Evolutionary conservation across 2,113 vertebrate genomes (phyloP).

Genomic region (Coreoperca whiteheadi): DNA sequence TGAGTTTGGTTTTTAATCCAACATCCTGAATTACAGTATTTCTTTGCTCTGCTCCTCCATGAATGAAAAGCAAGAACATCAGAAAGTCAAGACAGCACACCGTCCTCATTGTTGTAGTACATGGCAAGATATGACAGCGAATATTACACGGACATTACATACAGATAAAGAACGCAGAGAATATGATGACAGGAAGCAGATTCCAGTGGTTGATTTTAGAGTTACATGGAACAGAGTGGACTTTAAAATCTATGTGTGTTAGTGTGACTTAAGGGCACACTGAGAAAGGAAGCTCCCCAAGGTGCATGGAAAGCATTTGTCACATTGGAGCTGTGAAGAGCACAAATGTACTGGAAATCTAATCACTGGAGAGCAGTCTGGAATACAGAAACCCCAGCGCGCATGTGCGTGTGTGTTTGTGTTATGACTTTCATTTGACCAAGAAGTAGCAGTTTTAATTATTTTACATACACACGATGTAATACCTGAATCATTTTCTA

Average conservation of each 20-base stretch:
- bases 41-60: slow-evolving; percentile 31
- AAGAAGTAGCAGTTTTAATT: slow-evolving; percentile 11
- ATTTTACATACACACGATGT: slow-evolving; percentile 30
- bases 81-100: slow-evolving; percentile 13
- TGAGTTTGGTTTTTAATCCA: slow-evolving; percentile 42
- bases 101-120: slow-evolving; percentile 1
- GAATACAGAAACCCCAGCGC: slow-evolving; percentile 19
- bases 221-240: slow-evolving; percentile 24
- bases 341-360: slow-evolving; percentile 42
- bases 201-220: slow-evolving; percentile 19
- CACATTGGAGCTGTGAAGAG: slow-evolving; percentile 65
- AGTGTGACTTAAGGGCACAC: slow-evolving; percentile 58
- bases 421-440: slow-evolving; percentile 57
- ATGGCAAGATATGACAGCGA: slow-evolving; percentile 36
- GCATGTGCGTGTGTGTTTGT: slow-evolving; percentile 9
- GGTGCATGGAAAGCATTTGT: slow-evolving; percentile 65
- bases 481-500: slow-evolving; percentile 65
- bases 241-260: slow-evolving; percentile 15
- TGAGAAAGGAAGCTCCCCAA: slow-evolving; percentile 56
- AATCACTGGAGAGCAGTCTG: slow-evolving; percentile 63
- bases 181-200: slow-evolving; percentile 42
- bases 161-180: slow-evolving; percentile 31
- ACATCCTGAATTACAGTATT: slow-evolving; percentile 18
- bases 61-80: slow-evolving; percentile 27
- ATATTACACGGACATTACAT: slow-evolving; percentile 47